Evolutionary conservation across 2,888 invertebrate genomes (phyloP).

Genomic region (Drosophila mimica): DNA sequence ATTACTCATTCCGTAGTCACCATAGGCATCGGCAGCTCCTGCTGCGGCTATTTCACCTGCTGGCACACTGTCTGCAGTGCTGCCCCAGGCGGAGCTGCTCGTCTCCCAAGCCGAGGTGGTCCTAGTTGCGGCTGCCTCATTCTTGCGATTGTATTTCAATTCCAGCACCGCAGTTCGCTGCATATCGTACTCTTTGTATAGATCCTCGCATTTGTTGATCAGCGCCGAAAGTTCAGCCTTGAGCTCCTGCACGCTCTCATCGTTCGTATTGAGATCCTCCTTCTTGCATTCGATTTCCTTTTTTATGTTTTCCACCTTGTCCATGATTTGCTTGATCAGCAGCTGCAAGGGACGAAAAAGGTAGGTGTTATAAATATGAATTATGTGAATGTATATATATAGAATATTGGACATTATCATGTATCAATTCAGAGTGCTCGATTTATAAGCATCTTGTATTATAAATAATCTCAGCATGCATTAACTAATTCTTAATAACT

Average conservation of each 20-base stretch:
- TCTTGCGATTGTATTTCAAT: conserved; percentile 86
- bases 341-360: conserved; percentile 85
- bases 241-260: conserved; percentile 90
- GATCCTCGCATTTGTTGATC: conserved; percentile 89
- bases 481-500: not conserved
- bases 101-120: conserved; percentile 87
- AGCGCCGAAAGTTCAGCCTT: conserved; percentile 89
- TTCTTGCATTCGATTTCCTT: conserved; percentile 92
- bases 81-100: conserved; percentile 52
- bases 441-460: not conserved
- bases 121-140: conserved; percentile 72
- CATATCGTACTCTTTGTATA: conserved; percentile 89
- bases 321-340: conserved; percentile 89
- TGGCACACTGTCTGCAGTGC: conserved; percentile 35
- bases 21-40: conserved; percentile 71
- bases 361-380: not conserved
- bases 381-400: not conserved
- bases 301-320: conserved; percentile 91
- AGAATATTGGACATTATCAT: not conserved
- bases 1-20: conserved; percentile 63
- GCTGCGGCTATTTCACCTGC: conserved; percentile 54
- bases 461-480: not conserved
- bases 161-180: conserved; percentile 87
- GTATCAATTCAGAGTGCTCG: not conserved
- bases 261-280: conserved; percentile 92